Evolutionary conservation across 2,113 vertebrate species (phyloP), one percentile per base, ranked within the genome.

Genomic region (Agapornis roseicollis): DNA sequence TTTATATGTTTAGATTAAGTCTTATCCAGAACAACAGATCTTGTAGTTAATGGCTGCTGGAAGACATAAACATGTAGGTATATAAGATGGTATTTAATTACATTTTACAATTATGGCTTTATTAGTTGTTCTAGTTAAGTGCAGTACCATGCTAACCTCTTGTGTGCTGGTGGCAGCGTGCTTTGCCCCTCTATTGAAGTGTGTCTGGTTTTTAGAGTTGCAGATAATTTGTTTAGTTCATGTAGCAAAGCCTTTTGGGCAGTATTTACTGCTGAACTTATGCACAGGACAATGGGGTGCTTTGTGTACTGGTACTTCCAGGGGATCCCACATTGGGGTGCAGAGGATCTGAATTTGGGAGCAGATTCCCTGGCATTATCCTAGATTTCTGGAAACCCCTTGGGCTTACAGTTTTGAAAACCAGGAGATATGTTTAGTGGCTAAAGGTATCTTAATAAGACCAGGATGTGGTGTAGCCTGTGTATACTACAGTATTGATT

Each of bases 281-380:
- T 0, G 5, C 16, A 7, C 70, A 1, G 0, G 4, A 28, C 31
- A 22, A 16, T 1, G 0, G 4, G 23, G 25, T 1, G 3, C 89
- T 76, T 42, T 17, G 33, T 28, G 52, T 35, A 15, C 68, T 27
- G 6, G 4, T 2, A 29, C 58, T 82, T 46, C 56, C 27, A 35
- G 88, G 56, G n/a, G 64, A 64, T 56, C 41, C 28, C 28, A 9
- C 49, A 52, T 0, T 0, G 2, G 17, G n/a, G 47, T 19, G 12
- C 17, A 82, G 70, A 64, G n/a, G n/a, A n/a, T n/a, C n/a, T n/a
- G n/a, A n/a, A n/a, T n/a, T n/a, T n/a, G n/a, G n/a, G 47, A 19
- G 12, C 17, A 82, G 70, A 64, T 82, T 85, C 18, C 27, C 28
- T 53, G 49, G 53, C 69, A 65, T 31, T 31, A 47, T 6, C 18